Base-by-base conservation (phyloP, 2,888 invertebrate genomes). In the Lepidocyrtoides sp. region DNA sequence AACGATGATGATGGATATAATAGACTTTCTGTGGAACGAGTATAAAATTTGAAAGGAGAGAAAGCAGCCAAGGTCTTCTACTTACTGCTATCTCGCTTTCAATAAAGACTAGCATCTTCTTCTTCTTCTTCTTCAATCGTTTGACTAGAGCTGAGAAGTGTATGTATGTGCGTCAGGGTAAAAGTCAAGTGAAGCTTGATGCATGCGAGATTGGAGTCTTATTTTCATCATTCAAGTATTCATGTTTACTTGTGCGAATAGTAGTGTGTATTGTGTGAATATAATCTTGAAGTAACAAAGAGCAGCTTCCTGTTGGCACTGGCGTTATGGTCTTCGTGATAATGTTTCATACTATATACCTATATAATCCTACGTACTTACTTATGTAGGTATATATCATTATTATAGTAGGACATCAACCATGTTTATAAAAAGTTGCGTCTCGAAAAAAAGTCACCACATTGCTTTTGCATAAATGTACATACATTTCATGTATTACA, bases 181-280 rank as follows among this genome's bases (percentile, higher is more conserved):
- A 88, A 88, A 89, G 88, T 89, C 88, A 89, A 89, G 81, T 89
- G 88, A 89, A 89, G 82, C 88, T 89, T 89, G 88, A 89, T 89
- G 88, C 72, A 89, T 89, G 82, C 26, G 57, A 87, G 87, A 87
- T 87, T 79, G 79, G 66, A 86, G 63, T 83, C 72, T 44, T 72
- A 29, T 57, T 57, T 63, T 44, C 77, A 66, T 57, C 60, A 82
- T 82, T 57, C 81, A 89, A 57, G 36, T 66, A 81, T 88, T 79
- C 81, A 63, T 77, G 69, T 32, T 57, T 57, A 57, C 54, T 54
- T 51, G 60, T 26, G 57, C 81, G 36, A 32, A 26, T n/a, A 32
- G 66, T 10, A 66, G 29, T 3, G 12, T 32, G 69, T 85, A 36
- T 36, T 26, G 82, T 82, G 82, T 41, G 41, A 85, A 69, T 72